Evolutionary conservation across 2,888 invertebrate genomes (phyloP).

Genomic region (Andrena hattorfiana): DNA sequence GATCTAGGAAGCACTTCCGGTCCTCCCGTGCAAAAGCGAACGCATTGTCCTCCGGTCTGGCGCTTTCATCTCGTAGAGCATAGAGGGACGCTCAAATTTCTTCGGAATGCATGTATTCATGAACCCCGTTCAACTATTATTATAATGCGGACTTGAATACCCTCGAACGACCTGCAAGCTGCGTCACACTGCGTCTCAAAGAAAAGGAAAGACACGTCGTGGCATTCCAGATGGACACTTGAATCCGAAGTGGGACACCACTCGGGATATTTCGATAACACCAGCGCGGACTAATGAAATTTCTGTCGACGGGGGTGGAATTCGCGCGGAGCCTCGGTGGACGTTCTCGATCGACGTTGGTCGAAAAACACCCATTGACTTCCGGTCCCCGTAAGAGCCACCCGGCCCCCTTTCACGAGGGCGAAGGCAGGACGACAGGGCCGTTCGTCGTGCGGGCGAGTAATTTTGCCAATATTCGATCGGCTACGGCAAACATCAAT

Average conservation of each 20-base stretch:
- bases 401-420: background rate
- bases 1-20: slow-evolving; percentile 15
- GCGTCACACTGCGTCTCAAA: too few relatives aligned
- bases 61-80: background rate
- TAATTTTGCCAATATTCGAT: slow-evolving; percentile 73
- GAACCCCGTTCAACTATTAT: too few relatives aligned
- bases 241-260: background rate
- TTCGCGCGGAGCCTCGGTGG: slow-evolving; percentile 13
- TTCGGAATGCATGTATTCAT: too few relatives aligned
- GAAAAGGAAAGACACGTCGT: background rate
- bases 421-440: slow-evolving; percentile 22
- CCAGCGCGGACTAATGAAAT: slow-evolving; percentile 32
- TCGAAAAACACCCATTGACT: slow-evolving; percentile 13
- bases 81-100: too few relatives aligned
- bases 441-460: slow-evolving; percentile 40
- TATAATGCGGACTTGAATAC: too few relatives aligned
- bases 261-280: background rate
- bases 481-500: slow-evolving; percentile 71
- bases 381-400: slow-evolving; percentile 18
- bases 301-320: slow-evolving; percentile 13
- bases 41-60: background rate
- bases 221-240: too few relatives aligned
- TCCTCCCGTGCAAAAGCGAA: background rate
- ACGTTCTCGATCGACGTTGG: background rate
- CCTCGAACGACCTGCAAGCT: too few relatives aligned